Conservation (phyloP, 2,113 vertebrate genomes). For the Oreochromis tanganicae region DNA sequence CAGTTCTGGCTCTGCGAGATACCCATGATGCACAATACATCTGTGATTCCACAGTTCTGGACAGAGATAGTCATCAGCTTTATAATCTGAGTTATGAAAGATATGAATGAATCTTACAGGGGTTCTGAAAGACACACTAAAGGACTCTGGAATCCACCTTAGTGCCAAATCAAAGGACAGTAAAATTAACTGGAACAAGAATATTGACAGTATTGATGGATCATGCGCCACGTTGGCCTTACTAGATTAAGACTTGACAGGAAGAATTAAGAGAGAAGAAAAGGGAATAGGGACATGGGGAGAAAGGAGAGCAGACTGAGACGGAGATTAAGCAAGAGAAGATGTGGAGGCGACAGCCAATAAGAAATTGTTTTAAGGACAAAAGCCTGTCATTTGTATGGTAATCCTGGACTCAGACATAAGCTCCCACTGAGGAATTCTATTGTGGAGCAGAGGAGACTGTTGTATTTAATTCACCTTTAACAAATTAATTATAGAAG, state of each 20-base stretch:
- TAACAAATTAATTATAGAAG: slow-evolving; percentile 16
- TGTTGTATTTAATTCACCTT: slow-evolving; percentile 19
- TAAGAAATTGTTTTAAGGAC: slow-evolving; percentile 51
- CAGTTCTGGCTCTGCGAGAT: not conserved
- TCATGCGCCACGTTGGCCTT: slow-evolving; percentile 9
- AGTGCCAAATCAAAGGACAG: not conserved
- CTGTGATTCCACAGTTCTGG: not conserved
- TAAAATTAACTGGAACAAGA: not conserved
- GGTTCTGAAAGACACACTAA: not conserved
- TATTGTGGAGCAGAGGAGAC: slow-evolving; percentile 7
- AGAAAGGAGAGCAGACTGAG: not conserved
- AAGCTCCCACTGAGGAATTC: slow-evolving; percentile 23
- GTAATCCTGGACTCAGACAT: slow-evolving; percentile 44
- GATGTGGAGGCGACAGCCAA: slow-evolving; percentile 35
- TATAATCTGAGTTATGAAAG: not conserved
- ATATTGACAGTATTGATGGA: slow-evolving; percentile 42
- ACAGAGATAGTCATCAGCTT: not conserved
- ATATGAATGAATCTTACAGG: not conserved
- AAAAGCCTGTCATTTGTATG: slow-evolving; percentile 61
- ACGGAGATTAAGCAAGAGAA: slow-evolving; percentile 21
- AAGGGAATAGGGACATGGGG: not conserved
- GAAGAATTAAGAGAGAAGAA: slow-evolving; percentile 17
- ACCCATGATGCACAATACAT: not conserved
- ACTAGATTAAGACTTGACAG: slow-evolving; percentile 23
- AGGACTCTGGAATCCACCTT: not conserved